phyloP scores from a whole-genome alignment of 2,888 invertebrate species.

The Augiades crinisus region DNA sequence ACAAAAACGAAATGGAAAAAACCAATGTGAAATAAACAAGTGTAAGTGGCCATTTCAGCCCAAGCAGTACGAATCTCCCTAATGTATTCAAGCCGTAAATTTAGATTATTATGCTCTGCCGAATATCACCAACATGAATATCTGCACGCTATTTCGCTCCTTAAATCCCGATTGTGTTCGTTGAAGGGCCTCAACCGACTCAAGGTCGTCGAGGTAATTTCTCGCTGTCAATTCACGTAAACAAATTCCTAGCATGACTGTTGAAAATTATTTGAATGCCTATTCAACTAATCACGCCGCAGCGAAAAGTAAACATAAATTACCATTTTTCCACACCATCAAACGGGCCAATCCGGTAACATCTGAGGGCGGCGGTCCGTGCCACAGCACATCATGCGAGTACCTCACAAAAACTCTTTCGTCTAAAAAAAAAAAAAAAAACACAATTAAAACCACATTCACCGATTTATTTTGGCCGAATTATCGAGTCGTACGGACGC shows the following conservation, averaged over 20 bases:
- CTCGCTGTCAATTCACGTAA: conserved; percentile 4
- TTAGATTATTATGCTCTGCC: conserved; percentile 37
- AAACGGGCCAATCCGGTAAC: conserved; percentile 48
- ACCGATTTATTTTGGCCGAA: conserved; percentile 49
- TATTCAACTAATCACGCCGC: conserved; percentile 12
- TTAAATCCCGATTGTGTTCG: background rate
- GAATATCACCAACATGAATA: conserved; percentile 33
- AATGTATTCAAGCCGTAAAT: conserved; percentile 39
- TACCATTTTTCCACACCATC: conserved; percentile 74
- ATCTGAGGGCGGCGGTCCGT: conserved; percentile 42
- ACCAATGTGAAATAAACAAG: conserved; percentile 6
- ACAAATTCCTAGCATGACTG: conserved; percentile 23
- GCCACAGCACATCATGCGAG: conserved; percentile 59
- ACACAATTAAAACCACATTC: conserved; percentile 56
- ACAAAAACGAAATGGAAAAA: background rate
- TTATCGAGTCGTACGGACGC: conserved; percentile 32
- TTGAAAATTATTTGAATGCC: conserved; percentile 34
- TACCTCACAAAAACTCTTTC: conserved; percentile 46
- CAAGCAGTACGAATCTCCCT: conserved; percentile 30
- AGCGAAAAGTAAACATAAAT: conserved; percentile 41
- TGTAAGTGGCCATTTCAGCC: conserved; percentile 24
- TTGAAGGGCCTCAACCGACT: background rate
- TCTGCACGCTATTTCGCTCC: conserved; percentile 29
- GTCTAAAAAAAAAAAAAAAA: conserved; percentile 40
- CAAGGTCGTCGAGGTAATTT: background rate